Conservation (phyloP, 2,113 vertebrate species). For the Leucoraja erinaceus region DNA sequence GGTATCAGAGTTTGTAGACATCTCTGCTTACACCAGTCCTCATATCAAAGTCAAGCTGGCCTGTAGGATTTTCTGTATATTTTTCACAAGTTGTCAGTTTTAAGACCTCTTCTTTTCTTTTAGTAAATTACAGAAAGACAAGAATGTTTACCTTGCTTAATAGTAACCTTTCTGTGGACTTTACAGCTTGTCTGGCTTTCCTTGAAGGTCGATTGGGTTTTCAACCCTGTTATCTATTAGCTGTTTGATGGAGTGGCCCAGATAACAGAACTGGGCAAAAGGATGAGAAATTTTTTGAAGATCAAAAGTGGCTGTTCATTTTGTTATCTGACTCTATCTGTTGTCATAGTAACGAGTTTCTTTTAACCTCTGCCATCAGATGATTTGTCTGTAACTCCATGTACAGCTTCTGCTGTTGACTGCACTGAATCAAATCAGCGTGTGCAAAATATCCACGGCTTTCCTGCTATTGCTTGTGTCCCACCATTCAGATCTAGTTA, state of each 20-base stretch:
- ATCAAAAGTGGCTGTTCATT: conserved; percentile 75
- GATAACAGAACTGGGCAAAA: conserved; percentile 80
- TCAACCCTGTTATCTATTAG: conserved; percentile 74
- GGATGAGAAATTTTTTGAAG: conserved; percentile 70
- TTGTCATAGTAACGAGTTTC: conserved; percentile 77
- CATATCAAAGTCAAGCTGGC: conserved; percentile 2
- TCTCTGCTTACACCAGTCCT: neutral
- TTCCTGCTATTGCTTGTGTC: conserved; percentile 50
- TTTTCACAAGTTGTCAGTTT: conserved; percentile 30
- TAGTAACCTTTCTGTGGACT: conserved; percentile 61
- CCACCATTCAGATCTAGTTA: neutral
- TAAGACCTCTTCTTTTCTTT: conserved; percentile 34
- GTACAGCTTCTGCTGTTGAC: conserved; percentile 43
- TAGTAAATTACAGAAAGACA: conserved; percentile 26
- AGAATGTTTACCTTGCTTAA: conserved; percentile 44
- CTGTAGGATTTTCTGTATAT: conserved; percentile 12
- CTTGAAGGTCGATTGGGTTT: conserved; percentile 86
- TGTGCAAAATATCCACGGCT: conserved; percentile 69
- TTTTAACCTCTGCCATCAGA: conserved; percentile 71
- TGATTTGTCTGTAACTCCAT: conserved; percentile 63
- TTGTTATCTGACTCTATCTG: conserved; percentile 80
- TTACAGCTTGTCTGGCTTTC: conserved; percentile 59
- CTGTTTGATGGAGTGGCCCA: conserved; percentile 81
- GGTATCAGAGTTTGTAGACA: neutral
- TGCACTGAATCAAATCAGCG: conserved; percentile 49